Percentiles rank a stretch among this genome's conserved stretches.
These are phyloP conservation scores for Rallus limicola DNA, from an alignment of 2,113 vertebrate species.

Conservation along the genomic window DNA sequence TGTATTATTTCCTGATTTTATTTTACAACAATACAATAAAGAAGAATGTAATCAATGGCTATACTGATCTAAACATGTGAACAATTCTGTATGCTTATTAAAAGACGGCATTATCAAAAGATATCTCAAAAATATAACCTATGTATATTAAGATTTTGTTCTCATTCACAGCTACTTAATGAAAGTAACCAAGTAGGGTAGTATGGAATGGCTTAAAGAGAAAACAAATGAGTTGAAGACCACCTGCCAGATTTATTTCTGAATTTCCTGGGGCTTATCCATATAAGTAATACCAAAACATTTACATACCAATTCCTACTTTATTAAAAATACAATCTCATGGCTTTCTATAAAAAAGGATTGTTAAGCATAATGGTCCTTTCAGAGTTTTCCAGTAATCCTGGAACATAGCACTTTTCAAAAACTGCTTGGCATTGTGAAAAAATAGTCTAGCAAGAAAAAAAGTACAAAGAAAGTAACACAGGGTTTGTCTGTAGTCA, in stretches of 20 bases:
- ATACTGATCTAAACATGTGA: not conserved
- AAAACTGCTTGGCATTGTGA: not conserved
- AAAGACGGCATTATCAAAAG: not conserved
- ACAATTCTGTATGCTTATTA: not conserved
- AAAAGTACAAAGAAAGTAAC: not conserved
- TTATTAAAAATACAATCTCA: not conserved
- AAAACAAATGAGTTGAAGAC: not conserved
- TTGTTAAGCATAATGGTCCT: not conserved
- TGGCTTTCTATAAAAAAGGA: not conserved
- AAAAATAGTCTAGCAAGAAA: not conserved
- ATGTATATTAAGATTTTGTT: not conserved
- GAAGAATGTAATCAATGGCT: not conserved
- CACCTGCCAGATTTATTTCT: not conserved
- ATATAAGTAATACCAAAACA: not conserved
- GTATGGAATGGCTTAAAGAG: not conserved
- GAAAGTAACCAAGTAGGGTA: not conserved
- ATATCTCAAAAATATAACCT: not conserved
- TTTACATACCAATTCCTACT: not conserved
- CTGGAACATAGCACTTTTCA: not conserved
- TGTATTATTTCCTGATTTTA: not conserved
- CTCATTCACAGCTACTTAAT: not conserved
- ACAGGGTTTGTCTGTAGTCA: not conserved
- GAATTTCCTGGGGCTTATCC: not conserved
- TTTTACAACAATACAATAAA: not conserved
- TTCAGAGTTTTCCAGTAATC: not conserved